phyloP scores from a whole-genome alignment of 2,113 vertebrate species.

The Salvelinus sp. region DNA sequence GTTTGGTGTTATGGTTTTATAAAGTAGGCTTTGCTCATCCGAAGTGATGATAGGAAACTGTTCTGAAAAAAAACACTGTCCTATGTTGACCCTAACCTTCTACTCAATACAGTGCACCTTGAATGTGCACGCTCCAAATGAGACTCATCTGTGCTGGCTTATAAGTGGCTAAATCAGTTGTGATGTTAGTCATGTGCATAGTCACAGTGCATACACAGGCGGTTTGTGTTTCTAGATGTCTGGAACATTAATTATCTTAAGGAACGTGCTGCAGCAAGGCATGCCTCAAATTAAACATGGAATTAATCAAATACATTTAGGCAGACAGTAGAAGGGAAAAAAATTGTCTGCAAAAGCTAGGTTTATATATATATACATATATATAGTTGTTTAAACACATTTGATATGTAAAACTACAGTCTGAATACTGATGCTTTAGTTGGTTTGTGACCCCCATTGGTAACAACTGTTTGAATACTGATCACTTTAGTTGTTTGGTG shows the following conservation, averaged over 20 bases:
- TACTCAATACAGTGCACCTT: too few relatives aligned
- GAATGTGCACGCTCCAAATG: too few relatives aligned
- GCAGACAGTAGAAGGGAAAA: not conserved
- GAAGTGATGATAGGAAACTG: too few relatives aligned
- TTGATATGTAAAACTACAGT: not conserved
- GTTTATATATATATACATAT: too few relatives aligned
- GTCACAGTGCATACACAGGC: slow-evolving; percentile 14
- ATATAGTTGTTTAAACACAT: not conserved
- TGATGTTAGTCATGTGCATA: slow-evolving; percentile 42
- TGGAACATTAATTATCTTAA: slow-evolving; percentile 27
- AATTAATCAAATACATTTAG: not conserved
- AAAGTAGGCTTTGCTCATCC: too few relatives aligned
- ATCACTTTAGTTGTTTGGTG: too few relatives aligned
- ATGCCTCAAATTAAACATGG: slow-evolving; percentile 36
- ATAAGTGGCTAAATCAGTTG: not conserved
- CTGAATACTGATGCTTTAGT: not conserved
- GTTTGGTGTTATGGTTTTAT: too few relatives aligned
- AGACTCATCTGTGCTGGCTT: not conserved
- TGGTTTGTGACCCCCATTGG: too few relatives aligned
- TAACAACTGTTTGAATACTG: too few relatives aligned
- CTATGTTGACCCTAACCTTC: too few relatives aligned
- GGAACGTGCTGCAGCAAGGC: slow-evolving; percentile 23
- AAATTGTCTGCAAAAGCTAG: not conserved
- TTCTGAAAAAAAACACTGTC: too few relatives aligned
- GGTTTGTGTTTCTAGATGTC: slow-evolving; percentile 15